Base-by-base conservation (phyloP, 2,888 invertebrate genomes). In the Drosophila suboccidentalis region DNA sequence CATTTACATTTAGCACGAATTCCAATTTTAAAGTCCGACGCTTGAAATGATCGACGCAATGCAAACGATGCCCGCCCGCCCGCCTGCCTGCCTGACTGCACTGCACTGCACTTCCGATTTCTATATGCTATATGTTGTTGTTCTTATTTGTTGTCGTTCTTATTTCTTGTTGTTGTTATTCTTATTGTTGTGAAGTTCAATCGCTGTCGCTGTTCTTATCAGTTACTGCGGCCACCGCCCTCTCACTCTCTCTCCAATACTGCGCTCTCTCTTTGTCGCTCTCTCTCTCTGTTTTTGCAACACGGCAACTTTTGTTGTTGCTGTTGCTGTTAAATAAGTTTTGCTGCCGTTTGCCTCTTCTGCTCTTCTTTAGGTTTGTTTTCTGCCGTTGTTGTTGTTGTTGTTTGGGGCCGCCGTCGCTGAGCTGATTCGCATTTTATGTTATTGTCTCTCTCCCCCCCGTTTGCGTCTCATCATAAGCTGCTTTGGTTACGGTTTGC, bases 381-480 rank as follows among this genome's bases (percentile, higher is more conserved):
- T 71, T 67, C 44, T 55, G 34, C 43, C 32, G 43, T 34, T 32
- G 69, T 44, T 75, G 43, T 44, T 75, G 43, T 54, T 43, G 65
- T 61, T 54, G 57, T 26, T 60, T 60, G 64, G 22, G 43, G 39
- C 41, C 61, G 68, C 38, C 38, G 78, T 46, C 17, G 64, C 65
- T 60, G 54, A 46, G 71, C 66, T 80, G 55, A 66, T 62, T 80
- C 78, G 75, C 68, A 78, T 76, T 73, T 77, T 61, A 64, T 81
- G 68, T 46, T 67, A 46, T 62, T 38, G 29, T 43, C n/a, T 47
- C 53, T 34, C 6, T 17, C 22, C 19, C 29, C 3, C 3, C 41
- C 19, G 22, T 38, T 15, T 11, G 26, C 41, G 17, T 36, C 50
- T 49, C 38, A n/a, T 36, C 63, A 63, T 68, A 78, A 62, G 68